phyloP scores from a whole-genome alignment of 2,888 invertebrate genomes.

The Ernsta delagoae region DNA sequence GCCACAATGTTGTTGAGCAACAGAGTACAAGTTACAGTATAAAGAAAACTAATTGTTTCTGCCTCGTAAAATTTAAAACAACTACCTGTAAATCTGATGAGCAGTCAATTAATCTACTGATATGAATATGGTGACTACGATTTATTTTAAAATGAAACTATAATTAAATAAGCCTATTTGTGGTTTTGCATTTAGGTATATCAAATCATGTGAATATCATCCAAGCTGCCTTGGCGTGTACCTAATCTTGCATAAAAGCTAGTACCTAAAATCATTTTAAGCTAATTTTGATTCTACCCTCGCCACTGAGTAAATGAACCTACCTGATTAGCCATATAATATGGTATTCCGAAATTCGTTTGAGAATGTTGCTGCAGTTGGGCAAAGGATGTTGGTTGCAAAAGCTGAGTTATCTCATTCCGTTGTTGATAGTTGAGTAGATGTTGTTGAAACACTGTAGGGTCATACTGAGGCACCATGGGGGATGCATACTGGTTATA shows the following conservation, averaged over 20 bases:
- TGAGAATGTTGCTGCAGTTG: not conserved
- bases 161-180: too few species aligned
- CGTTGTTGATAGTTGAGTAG: not conserved
- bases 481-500: not conserved
- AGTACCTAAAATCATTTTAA: not conserved
- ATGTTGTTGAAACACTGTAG: not conserved
- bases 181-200: too few species aligned
- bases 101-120: too few species aligned
- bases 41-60: too few species aligned
- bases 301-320: not conserved
- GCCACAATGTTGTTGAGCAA: too few species aligned
- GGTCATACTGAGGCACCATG: not conserved
- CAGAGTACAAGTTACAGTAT: too few species aligned
- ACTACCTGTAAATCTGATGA: too few species aligned
- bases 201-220: too few species aligned
- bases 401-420: not conserved
- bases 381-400: not conserved
- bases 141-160: too few species aligned
- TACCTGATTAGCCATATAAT: constrained; percentile 1
- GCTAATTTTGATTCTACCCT: not conserved
- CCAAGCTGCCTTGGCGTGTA: too few species aligned
- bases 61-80: too few species aligned
- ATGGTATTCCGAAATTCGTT: not conserved
- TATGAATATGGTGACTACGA: too few species aligned
- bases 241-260: not conserved